Evolutionary conservation across 2,888 invertebrate species (phyloP).

Genomic region (Scrobipalpa atriplicella): DNA sequence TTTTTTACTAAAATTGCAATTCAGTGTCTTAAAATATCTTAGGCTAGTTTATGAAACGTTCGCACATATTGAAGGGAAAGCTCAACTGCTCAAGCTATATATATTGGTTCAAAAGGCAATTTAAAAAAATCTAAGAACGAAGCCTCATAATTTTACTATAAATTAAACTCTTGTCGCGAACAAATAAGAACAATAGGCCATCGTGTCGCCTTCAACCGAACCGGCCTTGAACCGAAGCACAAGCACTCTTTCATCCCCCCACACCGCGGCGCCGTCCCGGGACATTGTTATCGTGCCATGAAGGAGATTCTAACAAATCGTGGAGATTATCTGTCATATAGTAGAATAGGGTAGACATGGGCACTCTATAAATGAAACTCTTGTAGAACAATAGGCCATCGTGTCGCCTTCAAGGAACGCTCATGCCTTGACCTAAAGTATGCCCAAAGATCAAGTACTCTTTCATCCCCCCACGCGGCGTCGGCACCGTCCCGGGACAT

Average conservation of each 20-base stretch:
- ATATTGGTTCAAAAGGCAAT: too few relatives aligned
- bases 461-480: constrained; percentile 30
- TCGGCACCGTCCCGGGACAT: constrained; percentile 43
- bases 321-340: constrained; percentile 66
- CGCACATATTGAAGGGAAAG: too few relatives aligned
- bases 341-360: constrained; percentile 52
- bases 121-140: too few relatives aligned
- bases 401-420: constrained; percentile 10
- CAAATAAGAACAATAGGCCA: constrained; percentile 8
- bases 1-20: too few relatives aligned
- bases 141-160: too few relatives aligned
- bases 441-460: not conserved
- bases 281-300: constrained; percentile 45
- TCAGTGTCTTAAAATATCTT: too few relatives aligned
- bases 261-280: constrained; percentile 37
- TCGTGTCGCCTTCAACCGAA: constrained; percentile 5
- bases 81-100: too few relatives aligned
- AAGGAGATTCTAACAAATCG: constrained; percentile 56
- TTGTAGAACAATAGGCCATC: constrained; percentile 19
- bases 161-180: constrained; percentile 34
- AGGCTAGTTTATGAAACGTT: too few relatives aligned
- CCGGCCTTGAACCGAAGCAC: not conserved
- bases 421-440: constrained; percentile 1
- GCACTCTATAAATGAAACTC: constrained; percentile 39
- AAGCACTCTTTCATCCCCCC: constrained; percentile 1